Conservation (phyloP, 2,797 vertebrate genomes). For the Lepilemur ruficaudatus region DNA sequence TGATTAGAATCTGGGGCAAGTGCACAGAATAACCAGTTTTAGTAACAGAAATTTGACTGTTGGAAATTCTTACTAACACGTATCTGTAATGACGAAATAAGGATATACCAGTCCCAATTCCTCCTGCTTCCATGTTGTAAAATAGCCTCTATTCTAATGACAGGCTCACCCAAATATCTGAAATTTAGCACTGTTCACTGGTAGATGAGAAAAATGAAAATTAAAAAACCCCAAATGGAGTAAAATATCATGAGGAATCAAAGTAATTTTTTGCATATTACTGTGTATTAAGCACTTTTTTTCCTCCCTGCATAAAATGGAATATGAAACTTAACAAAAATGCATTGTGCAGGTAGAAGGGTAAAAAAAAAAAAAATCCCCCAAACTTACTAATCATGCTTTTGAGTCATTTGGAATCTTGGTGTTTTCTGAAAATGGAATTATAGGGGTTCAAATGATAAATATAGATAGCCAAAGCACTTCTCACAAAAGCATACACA, state of each 20-base stretch:
- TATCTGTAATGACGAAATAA: not conserved
- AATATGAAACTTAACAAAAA: not conserved
- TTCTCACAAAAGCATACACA: conserved; percentile 23
- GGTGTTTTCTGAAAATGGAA: not conserved
- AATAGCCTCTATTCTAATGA: not conserved
- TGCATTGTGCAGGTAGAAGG: no score
- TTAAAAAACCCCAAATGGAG: not conserved
- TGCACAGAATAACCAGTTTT: not conserved
- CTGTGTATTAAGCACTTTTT: not conserved
- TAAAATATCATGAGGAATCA: not conserved
- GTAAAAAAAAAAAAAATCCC: no score
- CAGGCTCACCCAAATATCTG: not conserved
- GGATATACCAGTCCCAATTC: not conserved
- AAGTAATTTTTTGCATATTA: not conserved
- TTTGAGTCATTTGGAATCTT: not conserved
- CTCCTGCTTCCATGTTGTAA: not conserved
- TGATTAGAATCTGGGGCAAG: not conserved
- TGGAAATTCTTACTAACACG: not conserved
- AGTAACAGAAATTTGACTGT: not conserved
- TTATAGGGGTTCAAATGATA: not conserved
- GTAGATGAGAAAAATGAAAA: not conserved
- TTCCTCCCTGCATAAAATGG: not conserved
- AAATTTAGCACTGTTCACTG: not conserved
- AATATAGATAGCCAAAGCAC: conserved; percentile 49
- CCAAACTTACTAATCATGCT: not conserved